Evolutionary conservation across 2,888 invertebrate genomes (phyloP).

Genomic region (Epiblema foenella): DNA sequence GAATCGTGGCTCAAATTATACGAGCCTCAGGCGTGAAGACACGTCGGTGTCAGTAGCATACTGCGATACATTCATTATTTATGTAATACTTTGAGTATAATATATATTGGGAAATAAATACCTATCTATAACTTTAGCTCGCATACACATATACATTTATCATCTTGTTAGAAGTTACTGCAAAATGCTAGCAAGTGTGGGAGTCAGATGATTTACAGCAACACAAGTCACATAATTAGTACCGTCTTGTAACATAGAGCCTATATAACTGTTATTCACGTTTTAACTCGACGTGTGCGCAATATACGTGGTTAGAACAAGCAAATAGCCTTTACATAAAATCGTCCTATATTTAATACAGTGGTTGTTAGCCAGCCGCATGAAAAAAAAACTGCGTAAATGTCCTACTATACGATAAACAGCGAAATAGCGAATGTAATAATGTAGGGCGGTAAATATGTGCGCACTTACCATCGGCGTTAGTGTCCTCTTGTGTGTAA

Average conservation of each 20-base stretch:
- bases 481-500: slow-evolving; percentile 96
- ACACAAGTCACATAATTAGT: slow-evolving; percentile 40
- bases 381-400: slow-evolving; percentile 72
- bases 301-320: slow-evolving; percentile 68
- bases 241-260: slow-evolving; percentile 27
- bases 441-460: slow-evolving; percentile 46
- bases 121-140: neutral
- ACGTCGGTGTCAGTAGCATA: slow-evolving; percentile 2
- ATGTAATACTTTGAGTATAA: slow-evolving; percentile 6
- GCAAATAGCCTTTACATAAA: slow-evolving; percentile 70
- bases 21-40: neutral
- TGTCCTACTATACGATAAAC: slow-evolving; percentile 71
- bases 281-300: slow-evolving; percentile 34
- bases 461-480: slow-evolving; percentile 92
- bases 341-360: slow-evolving; percentile 62
- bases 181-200: slow-evolving; percentile 38
- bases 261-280: slow-evolving; percentile 40
- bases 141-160: slow-evolving; percentile 21
- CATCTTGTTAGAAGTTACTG: slow-evolving; percentile 32
- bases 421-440: slow-evolving; percentile 72
- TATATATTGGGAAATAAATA: slow-evolving; percentile 10
- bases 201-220: slow-evolving; percentile 41
- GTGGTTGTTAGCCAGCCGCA: slow-evolving; percentile 77
- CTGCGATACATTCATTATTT: slow-evolving; percentile 12
- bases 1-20: slow-evolving; percentile 8